Evolutionary conservation across 2,797 vertebrate genomes (phyloP).

Genomic region (Phrynocephalus guinanensis): DNA sequence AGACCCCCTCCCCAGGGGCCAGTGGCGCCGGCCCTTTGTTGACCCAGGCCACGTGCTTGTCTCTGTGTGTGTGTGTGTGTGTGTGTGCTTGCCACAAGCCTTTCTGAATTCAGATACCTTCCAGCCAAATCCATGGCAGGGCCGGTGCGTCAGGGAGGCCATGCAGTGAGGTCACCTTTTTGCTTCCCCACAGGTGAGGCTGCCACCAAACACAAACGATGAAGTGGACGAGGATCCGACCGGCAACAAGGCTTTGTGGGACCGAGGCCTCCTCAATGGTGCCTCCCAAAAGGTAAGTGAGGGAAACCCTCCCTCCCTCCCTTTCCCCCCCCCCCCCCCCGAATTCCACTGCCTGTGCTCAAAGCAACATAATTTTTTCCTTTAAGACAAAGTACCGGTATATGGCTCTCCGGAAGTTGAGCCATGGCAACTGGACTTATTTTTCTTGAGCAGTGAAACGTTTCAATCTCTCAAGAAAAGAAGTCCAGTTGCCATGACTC

Average conservation of each 20-base stretch:
- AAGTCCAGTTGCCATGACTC: too few relatives aligned
- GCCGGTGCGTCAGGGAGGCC: neutral
- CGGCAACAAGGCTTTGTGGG: conserved; percentile 99
- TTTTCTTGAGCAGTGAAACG: too few relatives aligned
- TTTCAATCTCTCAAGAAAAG: too few relatives aligned
- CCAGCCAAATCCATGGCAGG: neutral
- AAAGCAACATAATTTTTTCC: neutral
- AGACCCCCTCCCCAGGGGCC: neutral
- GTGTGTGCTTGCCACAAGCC: too few relatives aligned
- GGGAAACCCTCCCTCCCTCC: neutral
- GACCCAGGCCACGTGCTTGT: too few relatives aligned
- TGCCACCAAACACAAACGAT: conserved; percentile 96
- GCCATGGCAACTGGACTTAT: too few relatives aligned
- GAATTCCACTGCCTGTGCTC: too few relatives aligned
- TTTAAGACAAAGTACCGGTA: too few relatives aligned
- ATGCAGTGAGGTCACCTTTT: neutral
- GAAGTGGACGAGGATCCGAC: conserved; percentile 99
- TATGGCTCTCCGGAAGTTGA: too few relatives aligned
- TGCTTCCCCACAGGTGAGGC: conserved; percentile 78
- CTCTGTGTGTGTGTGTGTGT: too few relatives aligned
- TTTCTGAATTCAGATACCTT: neutral
- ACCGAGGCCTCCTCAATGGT: conserved; percentile 95
- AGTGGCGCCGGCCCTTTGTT: too few relatives aligned
- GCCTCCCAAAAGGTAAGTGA: conserved; percentile 94
- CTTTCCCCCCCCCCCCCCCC: neutral